Base-by-base conservation (phyloP, 2,888 invertebrate genomes). In the Flexamia atlantica region DNA sequence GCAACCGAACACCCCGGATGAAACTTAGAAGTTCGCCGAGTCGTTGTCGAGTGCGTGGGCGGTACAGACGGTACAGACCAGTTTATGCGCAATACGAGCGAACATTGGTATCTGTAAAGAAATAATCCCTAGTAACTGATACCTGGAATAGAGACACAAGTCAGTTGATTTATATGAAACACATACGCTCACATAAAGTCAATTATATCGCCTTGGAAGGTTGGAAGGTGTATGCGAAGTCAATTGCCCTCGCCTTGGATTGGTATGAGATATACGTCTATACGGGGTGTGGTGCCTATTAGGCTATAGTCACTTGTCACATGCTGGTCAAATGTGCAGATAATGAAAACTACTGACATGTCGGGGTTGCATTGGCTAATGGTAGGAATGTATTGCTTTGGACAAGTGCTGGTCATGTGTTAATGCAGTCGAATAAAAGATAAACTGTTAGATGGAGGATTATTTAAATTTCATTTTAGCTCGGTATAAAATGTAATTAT, bases 241-340 rank as follows among this genome's bases (percentile, higher is more conserved):
- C n/a, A n/a, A n/a, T n/a, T n/a, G n/a, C n/a, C n/a, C n/a, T n/a
- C n/a, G n/a, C n/a, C n/a, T n/a, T n/a, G n/a, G n/a, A n/a, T n/a
- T n/a, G n/a, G n/a, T n/a, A n/a, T n/a, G n/a, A n/a, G n/a, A n/a
- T 4, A 30, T 64, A 1, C 17, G 64, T 64, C n/a, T 64, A 64
- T 20, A 64, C 64, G 64, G 64, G 64, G 64, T 30, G 64, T 64
- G 64, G 64, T 17, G 30, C 64, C 64, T 64, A 64, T 64, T 64
- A 64, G 64, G 30, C 64, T 64, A n/a, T n/a, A 64, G 64, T 28
- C 64, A 64, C 64, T 64, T 64, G 64, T 64, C 64, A 64, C 64
- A 64, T 64, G 4, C 28, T 7, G 14, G 20, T 36, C 9, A 36
- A 36, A 36, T 36, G 36, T 36, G 36, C 64, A 28, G 64, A 28